A percentile compares a stretch with the other conserved stretches of the same genome.
phyloP scores from a whole-genome alignment of 2,888 invertebrate species.

The Vanessa cardui region DNA sequence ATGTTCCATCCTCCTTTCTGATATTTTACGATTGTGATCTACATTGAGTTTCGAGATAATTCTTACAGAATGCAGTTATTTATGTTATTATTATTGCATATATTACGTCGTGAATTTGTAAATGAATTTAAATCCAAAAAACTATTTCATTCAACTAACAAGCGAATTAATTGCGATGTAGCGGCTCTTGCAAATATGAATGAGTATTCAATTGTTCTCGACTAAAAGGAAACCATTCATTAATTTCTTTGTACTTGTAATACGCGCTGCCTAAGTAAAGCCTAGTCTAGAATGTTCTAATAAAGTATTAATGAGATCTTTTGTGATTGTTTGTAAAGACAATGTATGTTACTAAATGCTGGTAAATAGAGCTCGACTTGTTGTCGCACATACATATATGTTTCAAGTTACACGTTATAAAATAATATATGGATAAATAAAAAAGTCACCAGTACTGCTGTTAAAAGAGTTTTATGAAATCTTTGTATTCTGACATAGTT shows the following conservation, averaged over 20 bases:
- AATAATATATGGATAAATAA: not conserved
- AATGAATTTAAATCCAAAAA: no score
- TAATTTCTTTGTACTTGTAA: constrained; percentile 19
- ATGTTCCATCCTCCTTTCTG: no score
- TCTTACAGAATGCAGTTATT: no score
- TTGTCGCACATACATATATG: not conserved
- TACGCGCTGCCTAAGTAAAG: not conserved
- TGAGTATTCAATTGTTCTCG: constrained; percentile 11
- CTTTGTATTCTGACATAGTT: no score
- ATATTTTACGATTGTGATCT: no score
- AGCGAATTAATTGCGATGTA: not conserved
- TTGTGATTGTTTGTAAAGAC: constrained; percentile 11
- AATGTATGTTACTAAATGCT: not conserved
- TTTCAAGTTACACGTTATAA: not conserved
- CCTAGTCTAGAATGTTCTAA: constrained; percentile 23
- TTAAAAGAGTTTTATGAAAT: no score
- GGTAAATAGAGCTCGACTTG: not conserved
- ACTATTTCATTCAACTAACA: no score
- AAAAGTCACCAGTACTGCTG: no score
- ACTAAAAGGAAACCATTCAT: constrained; percentile 1
- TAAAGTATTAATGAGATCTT: constrained; percentile 12
- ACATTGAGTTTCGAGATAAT: no score
- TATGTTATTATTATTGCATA: no score
- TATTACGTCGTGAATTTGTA: no score
- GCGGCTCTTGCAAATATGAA: not conserved